Percentiles rank a stretch among this genome's conserved stretches.
Evolutionary conservation across 2,113 vertebrate genomes (phyloP).

Genomic region (Eonycteris spelaea): DNA sequence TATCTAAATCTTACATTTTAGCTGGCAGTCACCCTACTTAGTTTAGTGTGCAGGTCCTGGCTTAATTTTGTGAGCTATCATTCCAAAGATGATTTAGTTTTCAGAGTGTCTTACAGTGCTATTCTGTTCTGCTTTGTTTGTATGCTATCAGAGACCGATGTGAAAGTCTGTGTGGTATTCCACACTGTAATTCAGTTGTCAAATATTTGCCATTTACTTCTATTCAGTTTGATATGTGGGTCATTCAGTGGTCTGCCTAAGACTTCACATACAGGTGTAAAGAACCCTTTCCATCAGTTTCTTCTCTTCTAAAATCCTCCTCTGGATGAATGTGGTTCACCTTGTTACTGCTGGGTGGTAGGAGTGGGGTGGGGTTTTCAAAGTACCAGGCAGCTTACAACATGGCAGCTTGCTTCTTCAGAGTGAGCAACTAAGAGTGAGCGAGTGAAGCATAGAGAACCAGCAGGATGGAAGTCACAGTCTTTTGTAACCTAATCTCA

Average conservation of each 20-base stretch:
- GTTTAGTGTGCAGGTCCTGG: background rate
- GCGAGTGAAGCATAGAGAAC: background rate
- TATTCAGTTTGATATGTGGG: background rate
- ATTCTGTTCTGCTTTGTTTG: background rate
- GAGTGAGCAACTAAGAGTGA: background rate
- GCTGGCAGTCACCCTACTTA: background rate
- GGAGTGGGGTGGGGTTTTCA: background rate
- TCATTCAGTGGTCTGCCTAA: background rate
- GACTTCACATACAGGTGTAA: background rate
- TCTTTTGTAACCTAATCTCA: background rate
- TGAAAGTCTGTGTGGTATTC: background rate
- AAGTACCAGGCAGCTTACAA: background rate
- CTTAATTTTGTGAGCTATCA: constrained; percentile 1
- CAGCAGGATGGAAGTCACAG: background rate
- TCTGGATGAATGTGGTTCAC: background rate
- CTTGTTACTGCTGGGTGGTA: background rate
- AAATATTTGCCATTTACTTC: background rate
- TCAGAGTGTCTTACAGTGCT: background rate
- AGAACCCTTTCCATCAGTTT: background rate
- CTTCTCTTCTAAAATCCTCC: background rate
- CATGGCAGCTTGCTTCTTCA: background rate
- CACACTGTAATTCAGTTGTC: background rate
- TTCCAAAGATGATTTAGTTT: constrained; percentile 9
- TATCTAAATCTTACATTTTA: constrained; percentile 1
- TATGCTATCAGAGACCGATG: background rate